phyloP scores from a whole-genome alignment of 2,888 invertebrate genomes.

The Oligia strigilis region DNA sequence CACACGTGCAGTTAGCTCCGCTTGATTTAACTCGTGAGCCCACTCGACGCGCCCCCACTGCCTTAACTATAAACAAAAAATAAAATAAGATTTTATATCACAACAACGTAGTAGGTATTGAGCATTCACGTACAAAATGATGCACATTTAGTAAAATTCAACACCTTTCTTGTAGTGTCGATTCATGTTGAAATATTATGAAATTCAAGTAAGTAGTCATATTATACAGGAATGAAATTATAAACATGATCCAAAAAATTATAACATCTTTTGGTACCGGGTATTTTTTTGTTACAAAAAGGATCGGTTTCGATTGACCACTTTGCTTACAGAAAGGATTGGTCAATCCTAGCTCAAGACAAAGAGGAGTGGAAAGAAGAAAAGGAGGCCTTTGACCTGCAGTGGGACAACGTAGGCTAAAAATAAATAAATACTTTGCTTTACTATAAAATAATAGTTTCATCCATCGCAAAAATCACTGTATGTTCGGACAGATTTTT shows the following conservation, averaged over 20 bases:
- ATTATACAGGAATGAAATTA: not conserved
- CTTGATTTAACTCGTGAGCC: constrained; percentile 97
- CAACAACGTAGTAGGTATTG: constrained; percentile 4
- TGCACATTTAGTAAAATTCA: not conserved
- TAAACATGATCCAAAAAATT: no score
- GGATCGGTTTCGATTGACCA: no score
- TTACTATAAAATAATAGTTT: no score
- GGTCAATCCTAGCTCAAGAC: no score
- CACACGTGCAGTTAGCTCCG: constrained; percentile 95
- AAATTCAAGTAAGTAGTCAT: not conserved
- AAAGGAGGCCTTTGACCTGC: no score
- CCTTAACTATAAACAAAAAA: constrained; percentile 90
- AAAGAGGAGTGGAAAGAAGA: no score
- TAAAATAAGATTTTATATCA: constrained; percentile 7
- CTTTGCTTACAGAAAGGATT: no score
- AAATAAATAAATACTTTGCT: no score
- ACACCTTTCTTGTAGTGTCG: not conserved
- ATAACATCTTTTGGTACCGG: not conserved
- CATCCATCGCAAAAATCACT: no score
- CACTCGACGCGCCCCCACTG: constrained; percentile 99
- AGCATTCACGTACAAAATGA: not conserved
- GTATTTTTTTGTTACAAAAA: no score
- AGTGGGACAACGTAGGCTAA: no score
- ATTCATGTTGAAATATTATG: not conserved
- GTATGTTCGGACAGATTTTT: no score